A percentile compares a stretch with the other conserved stretches of the same genome.
Evolutionary conservation across 2,113 vertebrate genomes (phyloP).

Genomic region (Dipodomys ordii): DNA sequence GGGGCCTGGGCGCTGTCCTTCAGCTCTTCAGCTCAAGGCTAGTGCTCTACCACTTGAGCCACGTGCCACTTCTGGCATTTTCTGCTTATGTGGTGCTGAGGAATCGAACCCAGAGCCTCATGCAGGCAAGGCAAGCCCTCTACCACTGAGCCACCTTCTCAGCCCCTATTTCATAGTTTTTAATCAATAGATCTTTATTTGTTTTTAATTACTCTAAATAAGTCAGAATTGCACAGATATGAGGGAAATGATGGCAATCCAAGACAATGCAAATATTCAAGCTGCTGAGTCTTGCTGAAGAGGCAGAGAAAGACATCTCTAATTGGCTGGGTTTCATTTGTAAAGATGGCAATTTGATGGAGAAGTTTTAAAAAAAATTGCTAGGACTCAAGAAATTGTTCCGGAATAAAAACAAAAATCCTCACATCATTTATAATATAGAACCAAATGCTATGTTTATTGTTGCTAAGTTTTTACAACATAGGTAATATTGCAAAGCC

Average conservation of each 20-base stretch:
- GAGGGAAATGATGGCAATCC: not conserved
- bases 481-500: slow-evolving; percentile 39
- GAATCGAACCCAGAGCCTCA: too few relatives aligned
- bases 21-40: too few relatives aligned
- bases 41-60: too few relatives aligned
- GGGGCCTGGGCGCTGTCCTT: too few relatives aligned
- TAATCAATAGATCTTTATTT: slow-evolving; percentile 11
- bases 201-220: slow-evolving; percentile 21
- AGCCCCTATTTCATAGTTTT: not conserved
- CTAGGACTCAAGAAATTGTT: slow-evolving; percentile 25
- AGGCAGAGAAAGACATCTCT: slow-evolving; percentile 21
- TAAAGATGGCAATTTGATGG: slow-evolving; percentile 20
- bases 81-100: too few relatives aligned
- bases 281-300: not conserved
- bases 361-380: slow-evolving; percentile 62
- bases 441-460: slow-evolving; percentile 62
- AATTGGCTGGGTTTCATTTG: slow-evolving; percentile 53
- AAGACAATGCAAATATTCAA: not conserved
- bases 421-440: not conserved
- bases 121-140: too few relatives aligned
- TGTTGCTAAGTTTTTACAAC: slow-evolving; percentile 69
- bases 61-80: too few relatives aligned
- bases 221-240: not conserved
- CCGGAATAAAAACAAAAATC: slow-evolving; percentile 50
- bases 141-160: too few relatives aligned